Percentiles rank a stretch among this genome's conserved stretches.
These are phyloP conservation scores for Aramus guarauna DNA, from an alignment of 2,113 vertebrate genomes.

Conservation along the genomic window DNA sequence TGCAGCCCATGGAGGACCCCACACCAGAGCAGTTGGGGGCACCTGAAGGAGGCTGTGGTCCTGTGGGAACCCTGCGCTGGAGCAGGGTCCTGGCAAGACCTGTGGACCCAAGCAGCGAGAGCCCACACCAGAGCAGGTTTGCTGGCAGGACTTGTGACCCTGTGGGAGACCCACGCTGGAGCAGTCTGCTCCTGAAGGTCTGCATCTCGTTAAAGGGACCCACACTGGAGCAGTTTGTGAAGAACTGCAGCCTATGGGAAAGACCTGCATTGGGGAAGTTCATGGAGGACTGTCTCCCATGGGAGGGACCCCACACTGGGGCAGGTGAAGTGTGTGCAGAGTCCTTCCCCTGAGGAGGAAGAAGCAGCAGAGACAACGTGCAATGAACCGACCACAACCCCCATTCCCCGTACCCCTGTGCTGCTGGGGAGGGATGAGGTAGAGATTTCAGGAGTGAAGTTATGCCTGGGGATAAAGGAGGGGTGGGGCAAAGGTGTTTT, in stretches of 20 bases:
- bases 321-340: not conserved
- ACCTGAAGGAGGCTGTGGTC: not conserved
- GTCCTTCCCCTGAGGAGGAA: not conserved
- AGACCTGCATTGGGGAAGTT: not conserved
- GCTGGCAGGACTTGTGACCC: too few species aligned
- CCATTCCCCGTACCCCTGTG: accelerated
- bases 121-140: not conserved
- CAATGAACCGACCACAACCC: not conserved
- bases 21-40: not conserved
- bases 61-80: accelerated
- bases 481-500: not conserved
- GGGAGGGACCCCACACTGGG: not conserved
- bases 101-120: not conserved
- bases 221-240: not conserved
- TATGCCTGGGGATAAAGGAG: accelerated
- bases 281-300: not conserved
- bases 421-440: accelerated
- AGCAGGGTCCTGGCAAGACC: not conserved
- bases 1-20: not conserved
- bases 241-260: not conserved
- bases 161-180: accelerated
- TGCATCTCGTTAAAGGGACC: accelerated
- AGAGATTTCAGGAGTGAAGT: not conserved
- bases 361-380: accelerated
- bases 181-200: not conserved